These are phyloP conservation scores for Chromobotia macracanthus DNA, from an alignment of 2,797 vertebrate species.

Conservation along the genomic window DNA sequence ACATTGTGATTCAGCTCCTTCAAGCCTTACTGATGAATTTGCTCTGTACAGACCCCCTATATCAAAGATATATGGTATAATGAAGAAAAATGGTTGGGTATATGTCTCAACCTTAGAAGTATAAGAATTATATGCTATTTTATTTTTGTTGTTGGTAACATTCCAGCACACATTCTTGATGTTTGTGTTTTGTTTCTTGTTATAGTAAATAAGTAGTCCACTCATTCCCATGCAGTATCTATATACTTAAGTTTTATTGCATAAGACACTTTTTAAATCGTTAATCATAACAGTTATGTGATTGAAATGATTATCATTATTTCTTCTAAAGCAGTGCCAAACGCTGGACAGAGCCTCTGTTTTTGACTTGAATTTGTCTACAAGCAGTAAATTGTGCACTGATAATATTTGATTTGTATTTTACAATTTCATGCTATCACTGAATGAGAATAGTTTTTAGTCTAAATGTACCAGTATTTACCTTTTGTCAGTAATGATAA, in stretches of 20 bases:
- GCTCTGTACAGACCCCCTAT: background rate
- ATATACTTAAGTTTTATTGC: background rate
- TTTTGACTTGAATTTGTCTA: background rate
- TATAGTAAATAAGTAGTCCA: background rate
- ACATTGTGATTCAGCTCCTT: background rate
- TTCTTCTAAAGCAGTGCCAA: constrained; percentile 84
- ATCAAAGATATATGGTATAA: background rate
- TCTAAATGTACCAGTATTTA: constrained; percentile 40
- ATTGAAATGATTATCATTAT: constrained; percentile 28
- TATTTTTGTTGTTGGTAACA: constrained; percentile 22
- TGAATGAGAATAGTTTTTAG: background rate
- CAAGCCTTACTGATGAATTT: constrained; percentile 8
- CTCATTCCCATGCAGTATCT: background rate
- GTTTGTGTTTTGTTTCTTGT: constrained; percentile 7
- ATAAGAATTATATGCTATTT: background rate
- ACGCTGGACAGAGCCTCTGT: background rate
- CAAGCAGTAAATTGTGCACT: background rate
- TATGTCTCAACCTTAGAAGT: too few species aligned
- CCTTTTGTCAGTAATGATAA: constrained; percentile 44
- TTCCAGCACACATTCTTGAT: constrained; percentile 25
- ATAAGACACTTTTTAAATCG: constrained; percentile 43
- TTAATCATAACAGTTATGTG: background rate
- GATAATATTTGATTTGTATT: background rate
- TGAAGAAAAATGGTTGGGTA: background rate
- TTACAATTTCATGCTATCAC: background rate